These are phyloP conservation scores for Tetrax tetrax DNA, from an alignment of 2,113 vertebrate genomes.

Conservation along the genomic window DNA sequence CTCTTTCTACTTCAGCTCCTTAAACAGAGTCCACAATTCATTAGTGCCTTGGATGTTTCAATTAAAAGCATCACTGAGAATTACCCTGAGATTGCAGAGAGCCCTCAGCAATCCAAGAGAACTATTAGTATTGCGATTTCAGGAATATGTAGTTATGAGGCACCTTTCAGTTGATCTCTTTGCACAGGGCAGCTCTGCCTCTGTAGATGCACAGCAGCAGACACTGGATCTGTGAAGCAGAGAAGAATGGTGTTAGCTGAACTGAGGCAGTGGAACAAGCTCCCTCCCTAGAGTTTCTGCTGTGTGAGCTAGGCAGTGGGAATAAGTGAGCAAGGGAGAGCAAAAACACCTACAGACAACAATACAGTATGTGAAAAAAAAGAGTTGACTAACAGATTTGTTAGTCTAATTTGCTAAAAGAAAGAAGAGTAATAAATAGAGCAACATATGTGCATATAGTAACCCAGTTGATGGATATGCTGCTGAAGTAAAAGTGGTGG, in stretches of 20 bases:
- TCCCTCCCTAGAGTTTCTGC: neutral
- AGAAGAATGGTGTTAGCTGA: neutral
- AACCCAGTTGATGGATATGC: neutral
- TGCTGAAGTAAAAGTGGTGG: neutral
- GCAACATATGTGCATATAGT: neutral
- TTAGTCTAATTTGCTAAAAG: neutral
- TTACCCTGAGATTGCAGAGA: neutral
- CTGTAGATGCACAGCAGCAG: neutral
- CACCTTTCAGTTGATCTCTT: neutral
- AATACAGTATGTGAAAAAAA: neutral
- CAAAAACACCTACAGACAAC: neutral
- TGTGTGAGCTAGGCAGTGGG: neutral
- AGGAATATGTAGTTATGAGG: rapidly evolving
- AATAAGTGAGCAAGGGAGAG: neutral
- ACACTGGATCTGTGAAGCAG: neutral
- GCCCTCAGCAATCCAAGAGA: neutral
- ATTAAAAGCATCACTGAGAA: neutral
- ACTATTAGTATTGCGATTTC: neutral
- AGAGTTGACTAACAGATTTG: neutral
- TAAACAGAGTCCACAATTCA: neutral
- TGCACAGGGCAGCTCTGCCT: neutral
- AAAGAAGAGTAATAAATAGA: neutral
- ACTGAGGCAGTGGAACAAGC: neutral
- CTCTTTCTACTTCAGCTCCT: neutral
- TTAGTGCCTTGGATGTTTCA: neutral